Conservation (phyloP, 2,888 invertebrate genomes). For the Spatulosminthurus flaviceps region DNA sequence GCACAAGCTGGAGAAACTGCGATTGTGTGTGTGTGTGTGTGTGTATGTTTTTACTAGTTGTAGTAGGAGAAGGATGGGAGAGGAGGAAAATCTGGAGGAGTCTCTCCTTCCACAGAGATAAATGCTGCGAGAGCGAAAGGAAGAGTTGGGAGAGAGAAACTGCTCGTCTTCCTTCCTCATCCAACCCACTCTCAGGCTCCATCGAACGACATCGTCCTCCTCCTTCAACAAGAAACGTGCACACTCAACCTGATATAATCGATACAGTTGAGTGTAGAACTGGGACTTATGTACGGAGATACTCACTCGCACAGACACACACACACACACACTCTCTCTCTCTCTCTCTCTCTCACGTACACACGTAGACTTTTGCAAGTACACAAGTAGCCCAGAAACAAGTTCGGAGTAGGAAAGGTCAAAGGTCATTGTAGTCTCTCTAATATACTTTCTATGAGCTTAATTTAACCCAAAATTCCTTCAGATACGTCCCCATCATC, state of each 20-base stretch:
- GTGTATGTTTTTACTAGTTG: no score
- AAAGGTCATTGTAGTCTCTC: conserved; percentile 30
- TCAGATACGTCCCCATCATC: neutral
- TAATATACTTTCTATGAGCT: neutral
- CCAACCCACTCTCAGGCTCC: conserved; percentile 40
- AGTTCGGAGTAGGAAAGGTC: conserved; percentile 38
- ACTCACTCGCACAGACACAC: neutral
- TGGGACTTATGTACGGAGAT: conserved; percentile 16
- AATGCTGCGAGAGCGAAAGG: conserved; percentile 15
- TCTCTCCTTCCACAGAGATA: conserved; percentile 29
- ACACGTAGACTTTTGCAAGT: neutral
- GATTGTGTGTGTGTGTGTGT: no score
- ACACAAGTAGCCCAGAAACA: conserved; percentile 19
- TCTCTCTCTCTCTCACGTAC: no score
- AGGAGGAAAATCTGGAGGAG: neutral
- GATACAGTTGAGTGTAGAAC: conserved; percentile 41
- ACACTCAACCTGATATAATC: conserved; percentile 33
- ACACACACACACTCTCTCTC: neutral
- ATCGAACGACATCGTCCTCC: conserved; percentile 22
- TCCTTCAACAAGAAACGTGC: conserved; percentile 37
- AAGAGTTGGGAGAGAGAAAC: conserved; percentile 29
- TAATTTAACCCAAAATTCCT: neutral
- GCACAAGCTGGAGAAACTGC: neutral
- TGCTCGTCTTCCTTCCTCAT: conserved; percentile 33
- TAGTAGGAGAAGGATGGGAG: no score